These are phyloP conservation scores for Mesoligia furuncula DNA, from an alignment of 2,888 invertebrate genomes.

Conservation along the genomic window DNA sequence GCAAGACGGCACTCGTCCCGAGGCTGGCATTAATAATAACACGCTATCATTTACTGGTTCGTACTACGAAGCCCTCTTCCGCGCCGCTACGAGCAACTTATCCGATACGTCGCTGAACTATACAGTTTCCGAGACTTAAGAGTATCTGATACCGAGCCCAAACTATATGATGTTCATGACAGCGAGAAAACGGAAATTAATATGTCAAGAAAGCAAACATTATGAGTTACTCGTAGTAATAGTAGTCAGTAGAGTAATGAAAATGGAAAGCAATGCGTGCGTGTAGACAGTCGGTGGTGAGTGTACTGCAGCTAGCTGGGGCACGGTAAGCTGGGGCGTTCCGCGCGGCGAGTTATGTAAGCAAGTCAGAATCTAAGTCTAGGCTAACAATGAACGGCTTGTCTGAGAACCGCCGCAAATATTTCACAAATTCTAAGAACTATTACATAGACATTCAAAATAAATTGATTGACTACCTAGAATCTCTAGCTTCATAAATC, in stretches of 20 bases:
- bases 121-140: not conserved
- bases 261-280: constrained; percentile 9
- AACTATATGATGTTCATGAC: constrained; percentile 3
- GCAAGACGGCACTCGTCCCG: constrained; percentile 28
- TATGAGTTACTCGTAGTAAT: constrained; percentile 25
- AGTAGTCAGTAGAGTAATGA: not conserved
- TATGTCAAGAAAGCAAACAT: constrained; percentile 28
- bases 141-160: constrained; percentile 1
- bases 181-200: constrained; percentile 37
- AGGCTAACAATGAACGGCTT: constrained; percentile 28
- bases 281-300: not conserved
- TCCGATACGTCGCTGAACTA: constrained; percentile 6
- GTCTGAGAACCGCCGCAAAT: not conserved
- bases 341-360: constrained; percentile 2
- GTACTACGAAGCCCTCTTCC: constrained; percentile 2
- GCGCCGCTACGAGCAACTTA: not conserved
- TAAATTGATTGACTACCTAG: not conserved
- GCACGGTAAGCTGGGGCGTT: not conserved
- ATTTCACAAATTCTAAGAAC: constrained; percentile 5
- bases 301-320: not conserved
- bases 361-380: constrained; percentile 18
- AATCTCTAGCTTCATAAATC: not conserved
- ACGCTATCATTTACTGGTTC: constrained; percentile 41
- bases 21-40: constrained; percentile 33
- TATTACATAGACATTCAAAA: not conserved